Evolutionary conservation across 2,797 vertebrate species (phyloP).

Genomic region (Hafferia zeledoni): DNA sequence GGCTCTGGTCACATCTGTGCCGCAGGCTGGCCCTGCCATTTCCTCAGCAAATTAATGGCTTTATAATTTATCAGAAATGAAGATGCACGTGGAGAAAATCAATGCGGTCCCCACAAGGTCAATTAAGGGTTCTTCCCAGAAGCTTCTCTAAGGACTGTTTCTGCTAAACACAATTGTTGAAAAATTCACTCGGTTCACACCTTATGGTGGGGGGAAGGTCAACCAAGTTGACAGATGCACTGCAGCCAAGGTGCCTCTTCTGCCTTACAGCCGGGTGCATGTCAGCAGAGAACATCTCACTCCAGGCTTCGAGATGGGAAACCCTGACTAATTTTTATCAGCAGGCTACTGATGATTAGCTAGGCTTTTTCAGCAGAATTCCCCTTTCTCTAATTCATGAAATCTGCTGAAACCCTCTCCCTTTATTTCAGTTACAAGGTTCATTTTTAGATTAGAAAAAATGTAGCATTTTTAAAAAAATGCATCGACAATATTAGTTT

Average conservation of each 20-base stretch:
- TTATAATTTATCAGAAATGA: slow-evolving; percentile 98
- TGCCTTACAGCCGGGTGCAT: background rate
- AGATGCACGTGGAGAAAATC: slow-evolving; percentile 93
- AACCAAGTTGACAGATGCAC: slow-evolving; percentile 8
- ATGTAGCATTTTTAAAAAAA: background rate
- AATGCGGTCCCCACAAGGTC: slow-evolving; percentile 95
- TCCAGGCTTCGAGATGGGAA: background rate
- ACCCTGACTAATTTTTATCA: slow-evolving; percentile 40
- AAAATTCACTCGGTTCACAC: slow-evolving; percentile 53
- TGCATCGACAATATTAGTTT: slow-evolving; percentile 54
- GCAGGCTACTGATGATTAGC: slow-evolving; percentile 38
- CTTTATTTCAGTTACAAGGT: slow-evolving; percentile 1
- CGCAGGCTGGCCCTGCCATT: slow-evolving; percentile 92
- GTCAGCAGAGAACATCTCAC: slow-evolving; percentile 24
- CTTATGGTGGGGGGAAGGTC: slow-evolving; percentile 19
- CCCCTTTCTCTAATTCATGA: slow-evolving; percentile 28
- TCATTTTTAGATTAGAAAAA: slow-evolving; percentile 40
- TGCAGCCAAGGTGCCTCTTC: slow-evolving; percentile 47
- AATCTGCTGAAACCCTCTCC: slow-evolving; percentile 5
- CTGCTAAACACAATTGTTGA: slow-evolving; percentile 65
- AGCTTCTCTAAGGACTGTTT: slow-evolving; percentile 76
- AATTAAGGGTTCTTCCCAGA: slow-evolving; percentile 88
- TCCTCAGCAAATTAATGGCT: slow-evolving; percentile 97
- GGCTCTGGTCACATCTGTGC: slow-evolving; percentile 95
- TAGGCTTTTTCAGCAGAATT: slow-evolving; percentile 31